Evolutionary conservation across 2,113 vertebrate genomes (phyloP), one percentile per base, ranked within the genome.

Genomic region (Stigmatopora nigra): DNA sequence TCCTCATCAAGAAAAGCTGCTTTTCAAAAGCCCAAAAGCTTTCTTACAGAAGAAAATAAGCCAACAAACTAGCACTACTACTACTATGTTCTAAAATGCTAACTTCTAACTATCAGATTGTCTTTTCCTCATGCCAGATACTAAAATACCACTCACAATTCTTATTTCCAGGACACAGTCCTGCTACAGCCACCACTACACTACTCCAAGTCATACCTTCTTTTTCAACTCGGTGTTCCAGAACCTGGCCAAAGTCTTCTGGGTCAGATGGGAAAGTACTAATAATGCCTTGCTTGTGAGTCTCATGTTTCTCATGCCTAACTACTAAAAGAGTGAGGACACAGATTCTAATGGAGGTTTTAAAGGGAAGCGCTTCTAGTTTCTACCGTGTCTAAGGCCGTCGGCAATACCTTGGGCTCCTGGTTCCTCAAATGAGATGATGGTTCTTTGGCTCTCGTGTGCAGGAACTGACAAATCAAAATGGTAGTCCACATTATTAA

Each of bases 1-100:
- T 61, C 51, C 13, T 64, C 49, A 46, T 25, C 56, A 62, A 62
- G 19, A 16, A 17, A 51, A 62, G 46, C 70, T 57, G 45, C 19
- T 65, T 64, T 36, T 63, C 63, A 22, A n/a, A 25, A 25, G 11
- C 9, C 17, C n/a, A 19, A 51, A n/a, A n/a, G 8, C 73, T 69
- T 22, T 15, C 12, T 59, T 61, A 57, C 53, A 63, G 10, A 64
- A 70, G 47, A 67, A 19, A 67, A 65, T 46, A 60, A 60, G 20
- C 31, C 60, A 67, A 14, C 22, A 48, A 20, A 52, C n/a, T 20
- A 52, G 1, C 19, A 17, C 49, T 52, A 52, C 49, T 52, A 3
- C n/a, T 3, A 51, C 49, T 19, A 51, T 17, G n/a, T 52, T 52
- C 51, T 12, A 56, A 55, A 3, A 22, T 15, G 20, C 0, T 60